These are phyloP conservation scores for Tipula vernalis DNA, from an alignment of 2,888 invertebrate species.

Conservation along the genomic window DNA sequence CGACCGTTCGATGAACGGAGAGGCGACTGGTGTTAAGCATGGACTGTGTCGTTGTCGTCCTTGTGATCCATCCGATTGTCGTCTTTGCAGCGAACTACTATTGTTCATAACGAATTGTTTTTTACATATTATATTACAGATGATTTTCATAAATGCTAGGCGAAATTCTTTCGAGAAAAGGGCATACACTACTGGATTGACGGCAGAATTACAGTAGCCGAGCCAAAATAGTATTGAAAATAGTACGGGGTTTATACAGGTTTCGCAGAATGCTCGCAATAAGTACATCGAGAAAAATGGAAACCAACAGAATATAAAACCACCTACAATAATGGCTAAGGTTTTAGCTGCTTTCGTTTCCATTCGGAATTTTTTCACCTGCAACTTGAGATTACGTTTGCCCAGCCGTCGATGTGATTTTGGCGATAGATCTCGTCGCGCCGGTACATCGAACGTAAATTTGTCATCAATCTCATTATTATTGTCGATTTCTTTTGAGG, in stretches of 20 bases:
- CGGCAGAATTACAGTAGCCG: conserved; percentile 93
- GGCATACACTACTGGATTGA: conserved; percentile 91
- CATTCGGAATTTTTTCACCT: conserved; percentile 84
- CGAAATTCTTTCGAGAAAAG: conserved; percentile 90
- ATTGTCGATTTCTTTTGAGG: background rate
- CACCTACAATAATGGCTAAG: conserved; percentile 91
- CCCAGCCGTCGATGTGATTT: conserved; percentile 48
- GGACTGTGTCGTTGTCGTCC: conserved; percentile 29
- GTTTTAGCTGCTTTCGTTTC: conserved; percentile 97
- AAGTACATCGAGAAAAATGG: conserved; percentile 95
- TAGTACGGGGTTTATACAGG: conserved; percentile 71
- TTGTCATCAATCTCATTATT: background rate
- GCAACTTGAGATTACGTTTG: conserved; percentile 76
- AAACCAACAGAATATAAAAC: conserved; percentile 93
- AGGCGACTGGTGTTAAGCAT: conserved; percentile 29
- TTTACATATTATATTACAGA: conserved; percentile 70
- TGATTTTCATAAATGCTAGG: conserved; percentile 84
- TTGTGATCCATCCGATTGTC: conserved; percentile 35
- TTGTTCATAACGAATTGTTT: conserved; percentile 20
- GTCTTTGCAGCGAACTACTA: conserved; percentile 13
- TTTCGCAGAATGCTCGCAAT: conserved; percentile 73
- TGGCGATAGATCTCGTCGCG: background rate
- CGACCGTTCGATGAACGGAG: background rate
- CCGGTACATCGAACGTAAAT: background rate
- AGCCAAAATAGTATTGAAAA: conserved; percentile 94